phyloP scores from a whole-genome alignment of 2,113 vertebrate species.

The Climacteris rufus region DNA sequence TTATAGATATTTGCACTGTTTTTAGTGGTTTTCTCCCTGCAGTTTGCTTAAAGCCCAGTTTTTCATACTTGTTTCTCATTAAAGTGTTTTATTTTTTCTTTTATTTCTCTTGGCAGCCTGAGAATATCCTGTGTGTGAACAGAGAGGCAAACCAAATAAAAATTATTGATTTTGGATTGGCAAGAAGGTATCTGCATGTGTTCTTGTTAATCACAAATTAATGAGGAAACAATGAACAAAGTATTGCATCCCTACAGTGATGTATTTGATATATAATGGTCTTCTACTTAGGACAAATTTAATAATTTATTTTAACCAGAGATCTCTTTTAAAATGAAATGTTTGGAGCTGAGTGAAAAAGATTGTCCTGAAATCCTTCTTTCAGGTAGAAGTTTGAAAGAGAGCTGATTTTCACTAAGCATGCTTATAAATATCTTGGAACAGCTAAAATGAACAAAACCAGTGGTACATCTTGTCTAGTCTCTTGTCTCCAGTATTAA shows the following conservation, averaged over 20 bases:
- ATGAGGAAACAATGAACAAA: background rate
- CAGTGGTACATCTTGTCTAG: background rate
- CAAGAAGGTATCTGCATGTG: constrained; percentile 84
- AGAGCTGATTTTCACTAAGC: background rate
- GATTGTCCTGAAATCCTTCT: background rate
- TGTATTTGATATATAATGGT: background rate
- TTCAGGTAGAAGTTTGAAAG: background rate
- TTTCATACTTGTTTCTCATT: constrained; percentile 49
- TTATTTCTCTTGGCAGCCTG: constrained; percentile 82
- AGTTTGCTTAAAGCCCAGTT: constrained; percentile 14
- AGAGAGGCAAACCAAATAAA: constrained; percentile 92
- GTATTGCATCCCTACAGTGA: background rate
- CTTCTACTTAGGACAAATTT: background rate
- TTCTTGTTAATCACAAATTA: background rate
- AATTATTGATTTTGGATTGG: constrained; percentile 98
- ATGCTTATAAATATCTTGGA: background rate
- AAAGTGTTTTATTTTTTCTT: constrained; percentile 4
- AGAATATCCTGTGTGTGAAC: constrained; percentile 97
- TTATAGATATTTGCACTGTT: constrained; percentile 35
- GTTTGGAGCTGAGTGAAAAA: background rate
- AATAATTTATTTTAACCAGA: background rate
- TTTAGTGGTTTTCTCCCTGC: constrained; percentile 49
- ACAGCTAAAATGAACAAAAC: background rate
- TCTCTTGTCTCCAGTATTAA: background rate
- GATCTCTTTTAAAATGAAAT: background rate